Conservation (phyloP, 2,797 vertebrate species). For the Pseudomugil tenellus region DNA sequence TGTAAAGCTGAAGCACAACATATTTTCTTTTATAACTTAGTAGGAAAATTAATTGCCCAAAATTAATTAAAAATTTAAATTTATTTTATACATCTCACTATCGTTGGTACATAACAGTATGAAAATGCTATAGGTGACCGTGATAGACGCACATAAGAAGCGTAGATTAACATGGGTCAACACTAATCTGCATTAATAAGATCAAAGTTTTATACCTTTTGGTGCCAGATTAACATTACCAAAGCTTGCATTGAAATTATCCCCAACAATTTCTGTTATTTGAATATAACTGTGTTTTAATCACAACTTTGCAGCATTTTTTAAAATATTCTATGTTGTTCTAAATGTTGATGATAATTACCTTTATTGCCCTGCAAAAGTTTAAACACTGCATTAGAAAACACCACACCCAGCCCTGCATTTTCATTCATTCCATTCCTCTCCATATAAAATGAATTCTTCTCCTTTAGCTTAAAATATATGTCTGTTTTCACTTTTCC, state of each 20-base stretch:
- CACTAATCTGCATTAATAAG: neutral
- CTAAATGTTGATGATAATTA: neutral
- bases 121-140: neutral
- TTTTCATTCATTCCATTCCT: neutral
- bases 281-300: neutral
- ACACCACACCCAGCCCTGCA: neutral
- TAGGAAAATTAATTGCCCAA: no score
- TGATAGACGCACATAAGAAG: neutral
- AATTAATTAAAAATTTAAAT: no score
- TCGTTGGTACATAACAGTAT: neutral
- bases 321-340: neutral
- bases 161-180: neutral
- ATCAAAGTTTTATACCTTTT: neutral
- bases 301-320: neutral
- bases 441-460: neutral
- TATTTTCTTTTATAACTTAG: no score
- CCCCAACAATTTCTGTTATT: neutral
- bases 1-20: no score
- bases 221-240: neutral
- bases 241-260: neutral
- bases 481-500: constrained; percentile 16
- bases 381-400: neutral
- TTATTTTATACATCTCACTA: neutral
- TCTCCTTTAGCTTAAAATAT: constrained; percentile 23
- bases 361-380: neutral